A percentile compares a stretch with the other conserved stretches of the same genome.
Evolutionary conservation across 2,113 vertebrate species (phyloP).

Genomic region (Takifugu bimaculatus): DNA sequence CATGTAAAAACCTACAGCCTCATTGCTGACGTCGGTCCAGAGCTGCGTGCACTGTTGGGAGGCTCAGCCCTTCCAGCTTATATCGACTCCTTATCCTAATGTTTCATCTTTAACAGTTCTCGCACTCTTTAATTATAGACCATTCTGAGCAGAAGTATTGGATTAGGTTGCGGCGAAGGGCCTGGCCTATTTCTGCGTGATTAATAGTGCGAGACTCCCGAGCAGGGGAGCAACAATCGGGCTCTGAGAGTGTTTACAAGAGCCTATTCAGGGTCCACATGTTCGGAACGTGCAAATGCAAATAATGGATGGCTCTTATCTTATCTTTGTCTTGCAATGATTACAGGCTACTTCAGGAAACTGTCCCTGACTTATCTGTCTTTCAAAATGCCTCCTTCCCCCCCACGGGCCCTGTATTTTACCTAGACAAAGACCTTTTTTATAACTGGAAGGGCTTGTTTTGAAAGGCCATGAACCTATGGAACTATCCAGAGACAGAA

Average conservation of each 20-base stretch:
- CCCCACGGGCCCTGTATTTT: conserved; percentile 3
- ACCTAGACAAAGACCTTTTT: conserved; percentile 21
- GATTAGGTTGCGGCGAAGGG: conserved; percentile 34
- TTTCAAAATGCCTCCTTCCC: conserved; percentile 28
- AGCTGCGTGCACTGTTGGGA: conserved; percentile 7
- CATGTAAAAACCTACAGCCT: conserved; percentile 55
- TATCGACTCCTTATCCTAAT: not conserved
- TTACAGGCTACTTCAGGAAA: conserved; percentile 42
- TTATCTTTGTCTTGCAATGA: conserved; percentile 28
- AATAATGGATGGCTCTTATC: conserved; percentile 23
- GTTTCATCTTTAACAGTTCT: conserved; percentile 13
- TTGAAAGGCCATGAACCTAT: not conserved
- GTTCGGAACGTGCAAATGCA: conserved; percentile 16
- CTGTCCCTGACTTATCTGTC: conserved; percentile 17
- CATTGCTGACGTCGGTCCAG: conserved; percentile 52
- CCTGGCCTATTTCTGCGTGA: conserved; percentile 27
- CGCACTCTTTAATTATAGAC: conserved; percentile 44
- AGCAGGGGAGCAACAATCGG: conserved; percentile 16
- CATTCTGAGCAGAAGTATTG: conserved; percentile 12
- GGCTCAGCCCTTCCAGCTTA: conserved; percentile 17
- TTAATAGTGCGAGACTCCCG: conserved; percentile 30
- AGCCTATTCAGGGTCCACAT: conserved; percentile 30
- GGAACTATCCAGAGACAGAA: conserved; percentile 10
- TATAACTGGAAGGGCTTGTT: conserved; percentile 3
- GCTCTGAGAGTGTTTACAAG: conserved; percentile 31